These are phyloP conservation scores for Aeoliscus strigatus DNA, from an alignment of 2,797 vertebrate species.

Conservation along the genomic window DNA sequence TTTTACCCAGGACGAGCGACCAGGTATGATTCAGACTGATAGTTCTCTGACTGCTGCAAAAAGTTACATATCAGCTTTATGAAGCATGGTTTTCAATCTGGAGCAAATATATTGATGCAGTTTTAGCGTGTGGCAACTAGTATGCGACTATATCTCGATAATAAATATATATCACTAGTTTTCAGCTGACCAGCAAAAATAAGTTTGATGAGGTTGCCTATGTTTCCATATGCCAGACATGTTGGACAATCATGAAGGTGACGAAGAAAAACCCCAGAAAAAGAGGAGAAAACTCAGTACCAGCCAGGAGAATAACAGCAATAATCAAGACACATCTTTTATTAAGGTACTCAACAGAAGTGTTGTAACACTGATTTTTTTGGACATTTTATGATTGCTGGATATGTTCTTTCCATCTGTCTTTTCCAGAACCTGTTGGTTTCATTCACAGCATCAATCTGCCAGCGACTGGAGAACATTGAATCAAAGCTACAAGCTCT, in stretches of 20 bases:
- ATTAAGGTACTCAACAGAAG: conserved; percentile 64
- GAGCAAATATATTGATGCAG: neutral
- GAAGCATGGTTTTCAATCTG: neutral
- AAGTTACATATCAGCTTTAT: too few relatives aligned
- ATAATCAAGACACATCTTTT: conserved; percentile 81
- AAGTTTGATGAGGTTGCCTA: conserved; percentile 12
- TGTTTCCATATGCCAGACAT: conserved; percentile 74
- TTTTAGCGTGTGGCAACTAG: too few relatives aligned
- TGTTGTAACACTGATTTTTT: neutral
- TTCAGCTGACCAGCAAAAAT: too few relatives aligned
- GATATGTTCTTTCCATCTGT: neutral
- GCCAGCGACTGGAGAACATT: conserved; percentile 88
- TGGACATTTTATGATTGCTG: neutral
- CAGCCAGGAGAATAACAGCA: conserved; percentile 83
- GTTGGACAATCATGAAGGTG: conserved; percentile 87
- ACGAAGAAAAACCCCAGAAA: conserved; percentile 82
- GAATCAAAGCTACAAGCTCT: conserved; percentile 92
- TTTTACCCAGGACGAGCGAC: conserved; percentile 79
- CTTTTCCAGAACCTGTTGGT: conserved; percentile 82
- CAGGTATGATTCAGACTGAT: conserved; percentile 81
- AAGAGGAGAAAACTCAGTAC: conserved; percentile 88
- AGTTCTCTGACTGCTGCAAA: too few relatives aligned
- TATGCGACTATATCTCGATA: too few relatives aligned
- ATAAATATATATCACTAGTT: too few relatives aligned
- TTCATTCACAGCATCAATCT: conserved; percentile 91